A percentile compares a stretch with the other conserved stretches of the same genome.
Conservation (phyloP, 92 coral and sea anemone species). For the Pocillopora meandrina region DNA sequence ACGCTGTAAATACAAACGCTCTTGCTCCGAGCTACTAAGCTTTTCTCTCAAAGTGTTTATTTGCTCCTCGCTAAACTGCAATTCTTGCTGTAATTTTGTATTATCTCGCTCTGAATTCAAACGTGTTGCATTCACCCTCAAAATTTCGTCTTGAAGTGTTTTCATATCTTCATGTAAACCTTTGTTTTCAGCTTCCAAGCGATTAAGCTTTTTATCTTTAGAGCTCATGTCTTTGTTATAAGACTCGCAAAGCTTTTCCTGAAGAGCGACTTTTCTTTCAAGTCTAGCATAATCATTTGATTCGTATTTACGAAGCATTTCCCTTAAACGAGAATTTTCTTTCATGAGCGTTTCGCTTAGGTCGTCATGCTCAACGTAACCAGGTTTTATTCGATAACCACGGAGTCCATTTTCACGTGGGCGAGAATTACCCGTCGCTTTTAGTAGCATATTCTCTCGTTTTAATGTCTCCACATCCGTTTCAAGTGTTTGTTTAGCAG, state of each 20-base stretch:
- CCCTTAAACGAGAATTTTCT: slow-evolving; percentile 74
- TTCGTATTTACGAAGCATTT: slow-evolving; percentile 60
- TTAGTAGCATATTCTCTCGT: slow-evolving; percentile 41
- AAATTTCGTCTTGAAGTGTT: slow-evolving; percentile 77
- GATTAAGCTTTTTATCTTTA: slow-evolving; percentile 77
- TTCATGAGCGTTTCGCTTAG: slow-evolving; percentile 65
- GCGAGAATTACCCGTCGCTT: slow-evolving; percentile 3
- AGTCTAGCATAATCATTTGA: slow-evolving; percentile 59
- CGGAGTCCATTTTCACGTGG: slow-evolving; percentile 32
- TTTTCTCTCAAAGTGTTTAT: slow-evolving; percentile 58
- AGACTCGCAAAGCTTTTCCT: slow-evolving; percentile 76
- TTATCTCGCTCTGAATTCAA: slow-evolving; percentile 76
- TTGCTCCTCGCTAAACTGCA: slow-evolving; percentile 75
- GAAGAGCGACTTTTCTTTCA: slow-evolving; percentile 76
- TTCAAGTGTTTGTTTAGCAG: slow-evolving; percentile 64
- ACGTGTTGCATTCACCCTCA: slow-evolving; percentile 77
- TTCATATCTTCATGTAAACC: slow-evolving; percentile 85
- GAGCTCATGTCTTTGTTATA: slow-evolving; percentile 85
- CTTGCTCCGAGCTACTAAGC: slow-evolving; percentile 58
- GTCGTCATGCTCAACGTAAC: slow-evolving; percentile 62
- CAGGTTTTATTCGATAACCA: slow-evolving; percentile 34
- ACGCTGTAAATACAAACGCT: slow-evolving; percentile 54
- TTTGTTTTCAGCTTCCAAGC: slow-evolving; percentile 84
- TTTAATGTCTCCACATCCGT: slow-evolving; percentile 60
- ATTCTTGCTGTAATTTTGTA: slow-evolving; percentile 66